Percentiles rank a stretch among this genome's conserved stretches.
phyloP scores from a whole-genome alignment of 2,797 vertebrate genomes.

The Nannoperca obscura region DNA sequence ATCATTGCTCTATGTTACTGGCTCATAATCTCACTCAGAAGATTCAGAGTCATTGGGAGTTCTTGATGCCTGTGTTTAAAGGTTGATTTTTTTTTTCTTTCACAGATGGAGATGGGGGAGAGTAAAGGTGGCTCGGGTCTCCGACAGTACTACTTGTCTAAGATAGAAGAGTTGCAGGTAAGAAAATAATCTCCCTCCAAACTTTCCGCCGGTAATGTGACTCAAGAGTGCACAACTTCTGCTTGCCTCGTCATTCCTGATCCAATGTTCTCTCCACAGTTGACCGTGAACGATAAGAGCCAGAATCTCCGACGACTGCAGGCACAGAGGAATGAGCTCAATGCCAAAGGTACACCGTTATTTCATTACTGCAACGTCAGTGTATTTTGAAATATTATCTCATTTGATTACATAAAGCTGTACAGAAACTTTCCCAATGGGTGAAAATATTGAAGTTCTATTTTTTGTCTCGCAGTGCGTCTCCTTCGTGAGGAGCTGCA shows the following conservation, averaged over 20 bases:
- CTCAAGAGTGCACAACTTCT: fast-evolving
- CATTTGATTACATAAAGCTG: background rate
- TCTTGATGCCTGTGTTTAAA: background rate
- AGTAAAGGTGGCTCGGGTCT: constrained; percentile 94
- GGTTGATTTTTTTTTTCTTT: background rate
- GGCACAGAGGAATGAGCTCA: constrained; percentile 97
- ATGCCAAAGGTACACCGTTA: constrained; percentile 91
- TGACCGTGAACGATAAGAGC: constrained; percentile 98
- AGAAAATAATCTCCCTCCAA: constrained; percentile 30
- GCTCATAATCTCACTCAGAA: background rate
- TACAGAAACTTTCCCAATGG: fast-evolving
- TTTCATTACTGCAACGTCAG: background rate
- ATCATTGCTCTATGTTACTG: background rate
- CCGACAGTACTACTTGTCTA: constrained; percentile 96
- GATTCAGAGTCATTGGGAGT: background rate
- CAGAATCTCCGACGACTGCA: constrained; percentile 97
- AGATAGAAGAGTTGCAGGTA: constrained; percentile 98
- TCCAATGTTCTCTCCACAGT: constrained; percentile 72
- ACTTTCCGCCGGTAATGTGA: background rate
- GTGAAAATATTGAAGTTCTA: background rate
- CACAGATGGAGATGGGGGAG: constrained; percentile 97
- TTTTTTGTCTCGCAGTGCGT: constrained; percentile 84
- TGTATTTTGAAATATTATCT: background rate
- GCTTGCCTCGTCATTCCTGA: background rate
- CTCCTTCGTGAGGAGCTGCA: constrained; percentile 96